phyloP scores from a whole-genome alignment of 2,797 vertebrate species.

The Orientallactaga sibirica region DNA sequence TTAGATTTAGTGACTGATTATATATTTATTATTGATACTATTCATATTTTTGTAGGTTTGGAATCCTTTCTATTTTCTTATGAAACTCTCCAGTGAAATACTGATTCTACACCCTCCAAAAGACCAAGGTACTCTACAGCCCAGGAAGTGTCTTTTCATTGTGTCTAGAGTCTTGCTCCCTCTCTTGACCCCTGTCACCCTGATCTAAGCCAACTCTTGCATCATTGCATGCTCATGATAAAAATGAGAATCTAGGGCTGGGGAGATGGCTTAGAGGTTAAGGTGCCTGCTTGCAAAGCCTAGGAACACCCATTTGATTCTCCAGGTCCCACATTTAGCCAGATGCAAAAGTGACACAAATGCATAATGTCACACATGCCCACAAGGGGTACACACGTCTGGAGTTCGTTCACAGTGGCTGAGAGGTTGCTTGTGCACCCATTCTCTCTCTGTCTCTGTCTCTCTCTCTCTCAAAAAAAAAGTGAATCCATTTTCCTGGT shows the following conservation, averaged over 20 bases:
- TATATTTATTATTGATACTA: not conserved
- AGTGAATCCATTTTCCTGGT: not conserved
- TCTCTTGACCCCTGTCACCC: not conserved
- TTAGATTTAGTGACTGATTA: constrained; percentile 13
- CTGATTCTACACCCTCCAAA: not conserved
- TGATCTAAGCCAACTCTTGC: not conserved
- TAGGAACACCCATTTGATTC: too few species aligned
- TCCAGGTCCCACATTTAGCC: too few species aligned
- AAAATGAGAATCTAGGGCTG: not conserved
- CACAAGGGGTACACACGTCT: too few species aligned
- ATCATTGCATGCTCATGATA: not conserved
- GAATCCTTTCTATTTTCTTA: not conserved
- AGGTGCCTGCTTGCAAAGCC: too few species aligned
- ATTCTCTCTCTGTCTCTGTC: too few species aligned
- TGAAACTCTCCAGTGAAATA: not conserved
- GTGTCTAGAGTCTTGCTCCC: not conserved
- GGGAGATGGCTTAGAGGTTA: too few species aligned
- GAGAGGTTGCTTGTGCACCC: too few species aligned
- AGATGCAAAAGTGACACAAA: too few species aligned
- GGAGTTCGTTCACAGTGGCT: too few species aligned
- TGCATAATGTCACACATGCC: too few species aligned
- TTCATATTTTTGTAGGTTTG: constrained; percentile 13
- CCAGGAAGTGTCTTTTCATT: not conserved
- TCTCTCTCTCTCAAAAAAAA: too few species aligned
- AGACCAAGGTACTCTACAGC: not conserved